Evolutionary conservation across 2,888 invertebrate genomes (phyloP), one percentile per base, ranked within the genome.

Genomic region (Steromphala cineraria): DNA sequence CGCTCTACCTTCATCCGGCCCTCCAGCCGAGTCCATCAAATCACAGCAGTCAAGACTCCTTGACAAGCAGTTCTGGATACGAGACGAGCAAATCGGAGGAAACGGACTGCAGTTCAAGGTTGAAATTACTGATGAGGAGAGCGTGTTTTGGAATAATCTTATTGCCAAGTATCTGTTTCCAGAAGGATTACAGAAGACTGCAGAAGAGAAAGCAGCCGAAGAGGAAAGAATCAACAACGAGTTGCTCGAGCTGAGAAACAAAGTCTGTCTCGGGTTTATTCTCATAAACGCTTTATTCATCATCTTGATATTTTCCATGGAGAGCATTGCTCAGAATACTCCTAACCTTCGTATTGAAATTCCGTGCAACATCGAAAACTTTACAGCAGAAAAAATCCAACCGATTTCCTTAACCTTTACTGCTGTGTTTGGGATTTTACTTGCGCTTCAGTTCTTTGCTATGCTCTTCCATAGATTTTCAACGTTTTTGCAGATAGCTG

Each of bases 401-500:
- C 91, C 91, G 10, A 80, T 90, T 98, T 99, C 89, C 95, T 94
- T 99, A 82, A 98, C 99, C 19, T 99, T 99, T 92, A 97, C 99
- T 86, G 97, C 98, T 94, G 98, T 99, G 95, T 99, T 99, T 94
- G 98, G 98, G 55, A 95, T 98, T 90, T 98, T 99, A 94, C 95
- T 99, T 94, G 95, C 98, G 46, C 97, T 99, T 89, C 98, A 99
- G 94, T 99, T 99, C 94, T 95, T 96, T 79, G 99, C 98, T 88
- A 99, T 99, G 99, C 95, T 99, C 95, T 97, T 98, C 95, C 99
- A 99, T 96, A 96, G 99, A 90, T 98, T 99, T 92, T 98, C 98
- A 92, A 99, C 99, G 0, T 94, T 99, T 82, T 97, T 98, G 4
- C 99, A 99, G 93, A 98, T 99, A 92, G 95, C 99, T 92, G 97